These are phyloP conservation scores for Scolanthus callimorphus DNA, from an alignment of 92 coral and sea anemone species.

Conservation along the genomic window DNA sequence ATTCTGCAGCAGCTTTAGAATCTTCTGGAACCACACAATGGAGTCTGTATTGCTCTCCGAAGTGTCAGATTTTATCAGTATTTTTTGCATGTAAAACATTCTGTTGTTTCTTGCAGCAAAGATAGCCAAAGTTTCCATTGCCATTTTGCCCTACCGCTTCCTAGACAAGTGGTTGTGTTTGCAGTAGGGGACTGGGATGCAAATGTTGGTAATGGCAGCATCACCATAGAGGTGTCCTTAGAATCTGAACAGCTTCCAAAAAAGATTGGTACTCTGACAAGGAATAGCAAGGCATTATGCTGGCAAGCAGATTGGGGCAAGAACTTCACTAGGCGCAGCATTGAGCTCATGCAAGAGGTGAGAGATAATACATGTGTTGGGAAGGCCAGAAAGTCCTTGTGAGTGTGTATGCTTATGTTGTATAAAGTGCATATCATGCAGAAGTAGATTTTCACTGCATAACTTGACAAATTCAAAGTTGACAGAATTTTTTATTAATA, in stretches of 20 bases:
- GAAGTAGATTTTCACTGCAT: too few relatives aligned
- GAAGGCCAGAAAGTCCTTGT: neutral
- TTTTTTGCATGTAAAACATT: too few relatives aligned
- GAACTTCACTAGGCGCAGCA: slow-evolving; percentile 52
- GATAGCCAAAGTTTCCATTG: slow-evolving; percentile 59
- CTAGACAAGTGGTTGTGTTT: slow-evolving; percentile 78
- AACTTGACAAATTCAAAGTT: too few relatives aligned
- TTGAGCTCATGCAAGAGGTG: slow-evolving; percentile 67
- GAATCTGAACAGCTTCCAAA: slow-evolving; percentile 65
- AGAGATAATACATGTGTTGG: neutral
- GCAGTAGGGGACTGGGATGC: slow-evolving; percentile 81
- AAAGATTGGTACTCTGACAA: slow-evolving; percentile 64
- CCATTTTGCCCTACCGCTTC: slow-evolving; percentile 82
- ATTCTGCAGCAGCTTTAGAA: too few relatives aligned
- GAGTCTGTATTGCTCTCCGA: too few relatives aligned
- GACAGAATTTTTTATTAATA: too few relatives aligned
- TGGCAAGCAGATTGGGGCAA: slow-evolving; percentile 75
- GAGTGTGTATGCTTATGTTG: too few relatives aligned
- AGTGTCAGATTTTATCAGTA: too few relatives aligned
- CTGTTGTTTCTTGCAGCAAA: too few relatives aligned
- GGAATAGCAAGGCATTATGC: slow-evolving; percentile 52
- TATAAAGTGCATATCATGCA: too few relatives aligned
- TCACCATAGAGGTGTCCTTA: slow-evolving; percentile 58
- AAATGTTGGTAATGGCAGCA: slow-evolving; percentile 28
- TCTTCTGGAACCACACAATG: too few relatives aligned